phyloP scores from a whole-genome alignment of 2,888 invertebrate genomes.

The Apamea epomidion region DNA sequence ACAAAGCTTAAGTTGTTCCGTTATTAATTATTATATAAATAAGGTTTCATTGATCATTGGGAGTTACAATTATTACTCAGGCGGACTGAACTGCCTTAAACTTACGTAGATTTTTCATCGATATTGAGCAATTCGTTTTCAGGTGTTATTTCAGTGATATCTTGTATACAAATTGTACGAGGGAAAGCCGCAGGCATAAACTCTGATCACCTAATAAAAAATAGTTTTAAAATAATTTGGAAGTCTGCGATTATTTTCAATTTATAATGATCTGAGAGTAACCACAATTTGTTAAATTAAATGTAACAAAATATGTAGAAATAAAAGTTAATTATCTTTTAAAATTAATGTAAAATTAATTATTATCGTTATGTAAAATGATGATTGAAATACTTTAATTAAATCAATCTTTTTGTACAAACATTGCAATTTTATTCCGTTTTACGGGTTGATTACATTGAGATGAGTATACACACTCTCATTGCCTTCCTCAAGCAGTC shows the following conservation, averaged over 20 bases:
- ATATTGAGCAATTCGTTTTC: not conserved
- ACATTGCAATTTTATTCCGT: slow-evolving; percentile 47
- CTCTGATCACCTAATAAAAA: no score
- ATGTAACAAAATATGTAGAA: slow-evolving; percentile 3
- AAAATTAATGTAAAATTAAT: slow-evolving; percentile 37
- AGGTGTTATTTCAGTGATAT: slow-evolving; percentile 21
- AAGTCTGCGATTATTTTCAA: slow-evolving; percentile 17
- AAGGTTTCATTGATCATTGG: slow-evolving; percentile 1
- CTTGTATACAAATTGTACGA: not conserved
- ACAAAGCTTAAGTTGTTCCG: not conserved
- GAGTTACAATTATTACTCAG: not conserved
- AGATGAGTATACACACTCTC: not conserved
- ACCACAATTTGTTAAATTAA: slow-evolving; percentile 7
- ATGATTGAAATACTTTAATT: slow-evolving; percentile 41
- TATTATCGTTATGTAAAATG: slow-evolving; percentile 28
- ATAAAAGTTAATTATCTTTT: not conserved
- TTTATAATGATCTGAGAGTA: slow-evolving; percentile 11
- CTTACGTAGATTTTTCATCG: not conserved
- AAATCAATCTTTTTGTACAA: slow-evolving; percentile 42
- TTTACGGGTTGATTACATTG: slow-evolving; percentile 8
- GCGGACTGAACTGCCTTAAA: not conserved
- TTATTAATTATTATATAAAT: not conserved
- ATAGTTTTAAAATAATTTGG: slow-evolving; percentile 12
- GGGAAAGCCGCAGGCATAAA: not conserved
- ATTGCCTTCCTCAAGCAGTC: not conserved